Base-by-base conservation (phyloP, 2,113 vertebrate genomes). In the Turnix velox region DNA sequence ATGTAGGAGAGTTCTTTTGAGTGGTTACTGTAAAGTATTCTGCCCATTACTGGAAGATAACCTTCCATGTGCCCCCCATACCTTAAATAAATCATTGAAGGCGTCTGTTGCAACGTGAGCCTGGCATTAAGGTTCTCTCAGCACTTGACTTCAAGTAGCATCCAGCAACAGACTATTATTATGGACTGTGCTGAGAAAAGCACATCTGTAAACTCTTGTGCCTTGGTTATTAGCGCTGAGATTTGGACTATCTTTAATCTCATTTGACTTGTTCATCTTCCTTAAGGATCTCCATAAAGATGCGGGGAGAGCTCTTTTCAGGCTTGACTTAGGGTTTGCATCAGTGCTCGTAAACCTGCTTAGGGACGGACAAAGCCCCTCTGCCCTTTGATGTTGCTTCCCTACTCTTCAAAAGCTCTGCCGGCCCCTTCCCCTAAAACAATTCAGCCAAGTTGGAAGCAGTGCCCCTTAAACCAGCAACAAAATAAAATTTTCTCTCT, bases 291-390 rank as follows among this genome's bases (percentile, higher is more conserved):
- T 96, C 94, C 95, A 90, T 97, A 97, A 97, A 97, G 96, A 96
- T 95, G 88, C 92, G 23, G 84, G 42, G 80, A 80, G 93, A 74
- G 72, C 94, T 96, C 97, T 94, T 97, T 98, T 98, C 96, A 97
- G 94, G 28, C 84, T 95, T 95, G 88, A 81, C 59, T 96, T 95
- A 93, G 97, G 97, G 95, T 97, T 97, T 97, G 97, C 96, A 97
- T 97, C 97, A 97, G 91, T 96, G 87, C 88, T 96, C 95, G 84
- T 98, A 97, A 98, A 98, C 97, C 97, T 97, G 97, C 97, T 97
- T 96, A 96, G 94, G n/a, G n/a, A n/a, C 0, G 24, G 94, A 98
- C 98, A 98, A 97, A 98, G 98, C 82, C 94, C 72, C 52, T 61
- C 49, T 95, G 93, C 90, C 86, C 97, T 98, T 98, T 98, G 98